A percentile compares a stretch with the other conserved stretches of the same genome.
Conservation (phyloP, 2,888 invertebrate genomes). For the Papilio gigon region DNA sequence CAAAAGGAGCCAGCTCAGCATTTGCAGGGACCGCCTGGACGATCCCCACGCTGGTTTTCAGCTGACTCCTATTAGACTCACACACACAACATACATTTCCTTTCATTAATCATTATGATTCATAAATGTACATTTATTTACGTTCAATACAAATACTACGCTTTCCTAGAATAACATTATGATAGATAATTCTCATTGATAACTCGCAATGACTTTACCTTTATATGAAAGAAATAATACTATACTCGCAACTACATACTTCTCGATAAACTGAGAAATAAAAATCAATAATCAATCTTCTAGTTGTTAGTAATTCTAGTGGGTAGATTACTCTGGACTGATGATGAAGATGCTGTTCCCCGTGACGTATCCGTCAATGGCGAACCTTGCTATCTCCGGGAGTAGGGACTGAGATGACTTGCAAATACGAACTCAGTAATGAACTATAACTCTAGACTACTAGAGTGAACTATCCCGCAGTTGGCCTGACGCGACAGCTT, state of each 20-base stretch:
- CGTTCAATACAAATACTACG: not conserved
- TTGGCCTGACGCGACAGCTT: conserved; percentile 14
- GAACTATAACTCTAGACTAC: too few species aligned
- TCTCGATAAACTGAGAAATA: not conserved
- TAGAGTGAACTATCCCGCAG: not conserved
- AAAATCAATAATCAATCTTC: too few species aligned
- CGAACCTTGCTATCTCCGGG: too few species aligned
- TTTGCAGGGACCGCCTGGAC: too few species aligned
- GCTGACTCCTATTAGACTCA: too few species aligned
- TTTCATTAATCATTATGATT: not conserved
- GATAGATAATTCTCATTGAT: conserved; percentile 9
- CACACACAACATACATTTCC: conserved; percentile 4
- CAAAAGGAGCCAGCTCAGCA: too few species aligned
- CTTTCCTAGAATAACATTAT: not conserved
- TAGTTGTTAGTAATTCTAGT: not conserved
- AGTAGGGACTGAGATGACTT: too few species aligned
- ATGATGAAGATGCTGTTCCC: too few species aligned
- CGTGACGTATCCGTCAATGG: too few species aligned
- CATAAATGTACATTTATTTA: not conserved
- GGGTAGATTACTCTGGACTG: too few species aligned
- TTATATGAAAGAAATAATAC: not conserved
- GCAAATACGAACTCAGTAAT: too few species aligned
- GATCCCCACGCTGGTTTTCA: too few species aligned
- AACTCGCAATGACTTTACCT: not conserved
- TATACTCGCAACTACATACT: not conserved